Evolutionary conservation across 2,888 invertebrate species (phyloP).

Genomic region (Steinernema scapterisci): DNA sequence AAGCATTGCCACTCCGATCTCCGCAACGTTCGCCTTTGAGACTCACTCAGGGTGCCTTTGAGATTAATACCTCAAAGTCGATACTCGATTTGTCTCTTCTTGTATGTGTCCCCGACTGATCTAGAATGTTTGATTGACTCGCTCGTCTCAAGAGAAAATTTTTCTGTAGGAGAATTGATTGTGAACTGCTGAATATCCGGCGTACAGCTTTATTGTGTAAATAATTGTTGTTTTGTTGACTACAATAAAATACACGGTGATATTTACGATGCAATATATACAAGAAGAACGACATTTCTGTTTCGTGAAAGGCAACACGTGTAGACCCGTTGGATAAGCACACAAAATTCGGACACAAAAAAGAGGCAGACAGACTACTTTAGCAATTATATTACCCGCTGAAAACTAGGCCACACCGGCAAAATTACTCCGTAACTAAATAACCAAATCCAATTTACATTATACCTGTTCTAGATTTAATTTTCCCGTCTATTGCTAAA

Average conservation of each 20-base stretch:
- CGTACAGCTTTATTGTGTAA: conserved; percentile 29
- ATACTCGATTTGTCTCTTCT: not conserved
- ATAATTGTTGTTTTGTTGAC: conserved; percentile 27
- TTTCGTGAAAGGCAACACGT: not conserved
- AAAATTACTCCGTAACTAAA: not conserved
- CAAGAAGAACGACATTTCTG: too few relatives aligned
- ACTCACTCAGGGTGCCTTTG: not conserved
- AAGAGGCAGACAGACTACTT: too few relatives aligned
- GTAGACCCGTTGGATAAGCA: not conserved
- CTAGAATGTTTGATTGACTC: not conserved
- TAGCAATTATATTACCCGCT: conserved; percentile 12
- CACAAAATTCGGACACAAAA: not conserved
- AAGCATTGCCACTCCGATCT: conserved; percentile 7
- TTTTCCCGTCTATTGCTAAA: not conserved
- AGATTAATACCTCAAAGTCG: conserved; percentile 12
- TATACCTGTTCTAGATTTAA: too few relatives aligned
- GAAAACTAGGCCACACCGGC: too few relatives aligned
- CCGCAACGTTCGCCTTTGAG: not conserved
- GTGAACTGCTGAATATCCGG: not conserved
- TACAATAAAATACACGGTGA: conserved; percentile 31
- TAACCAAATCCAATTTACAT: not conserved
- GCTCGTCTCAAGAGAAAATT: not conserved
- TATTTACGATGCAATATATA: too few relatives aligned
- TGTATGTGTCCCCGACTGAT: not conserved
- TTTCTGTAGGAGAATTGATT: not conserved